A percentile compares a stretch with the other conserved stretches of the same genome.
Conservation (phyloP, 2,797 vertebrate genomes). For the Gorsachius magnificus region DNA sequence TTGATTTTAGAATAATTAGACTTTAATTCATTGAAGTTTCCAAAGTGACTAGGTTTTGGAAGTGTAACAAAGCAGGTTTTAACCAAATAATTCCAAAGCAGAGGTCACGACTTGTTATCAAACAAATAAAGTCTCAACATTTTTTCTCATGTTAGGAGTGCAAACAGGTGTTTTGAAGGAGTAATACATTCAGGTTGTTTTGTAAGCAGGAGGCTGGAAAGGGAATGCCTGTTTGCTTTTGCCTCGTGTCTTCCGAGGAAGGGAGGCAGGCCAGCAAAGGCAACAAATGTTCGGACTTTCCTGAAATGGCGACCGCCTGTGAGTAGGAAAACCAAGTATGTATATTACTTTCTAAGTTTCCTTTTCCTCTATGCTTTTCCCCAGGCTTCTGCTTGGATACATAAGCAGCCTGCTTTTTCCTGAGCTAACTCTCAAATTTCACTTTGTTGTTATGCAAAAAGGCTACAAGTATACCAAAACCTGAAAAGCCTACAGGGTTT, state of each 20-base stretch:
- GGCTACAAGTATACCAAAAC: neutral
- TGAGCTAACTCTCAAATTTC: neutral
- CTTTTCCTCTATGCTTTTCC: neutral
- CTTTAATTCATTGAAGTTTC: slow-evolving; percentile 12
- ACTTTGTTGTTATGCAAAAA: neutral
- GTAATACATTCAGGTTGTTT: slow-evolving; percentile 22
- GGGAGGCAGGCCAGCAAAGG: neutral
- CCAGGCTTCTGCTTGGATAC: neutral
- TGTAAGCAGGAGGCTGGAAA: slow-evolving; percentile 43
- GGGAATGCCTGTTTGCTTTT: neutral
- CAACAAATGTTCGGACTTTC: neutral
- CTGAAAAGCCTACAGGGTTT: neutral
- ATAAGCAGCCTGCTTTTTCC: neutral
- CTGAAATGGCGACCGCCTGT: accelerated
- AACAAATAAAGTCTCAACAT: slow-evolving; percentile 23
- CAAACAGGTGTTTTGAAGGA: slow-evolving; percentile 48
- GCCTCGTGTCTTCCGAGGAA: neutral
- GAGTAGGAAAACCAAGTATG: neutral
- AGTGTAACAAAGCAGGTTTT: neutral
- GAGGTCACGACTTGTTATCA: slow-evolving; percentile 57
- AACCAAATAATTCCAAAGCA: neutral
- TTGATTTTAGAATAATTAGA: neutral
- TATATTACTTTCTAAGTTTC: neutral
- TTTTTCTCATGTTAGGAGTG: slow-evolving; percentile 65
- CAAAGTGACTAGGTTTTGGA: neutral